These are phyloP conservation scores for Ptychochromis oligacanthus DNA, from an alignment of 2,113 vertebrate genomes.

Conservation along the genomic window DNA sequence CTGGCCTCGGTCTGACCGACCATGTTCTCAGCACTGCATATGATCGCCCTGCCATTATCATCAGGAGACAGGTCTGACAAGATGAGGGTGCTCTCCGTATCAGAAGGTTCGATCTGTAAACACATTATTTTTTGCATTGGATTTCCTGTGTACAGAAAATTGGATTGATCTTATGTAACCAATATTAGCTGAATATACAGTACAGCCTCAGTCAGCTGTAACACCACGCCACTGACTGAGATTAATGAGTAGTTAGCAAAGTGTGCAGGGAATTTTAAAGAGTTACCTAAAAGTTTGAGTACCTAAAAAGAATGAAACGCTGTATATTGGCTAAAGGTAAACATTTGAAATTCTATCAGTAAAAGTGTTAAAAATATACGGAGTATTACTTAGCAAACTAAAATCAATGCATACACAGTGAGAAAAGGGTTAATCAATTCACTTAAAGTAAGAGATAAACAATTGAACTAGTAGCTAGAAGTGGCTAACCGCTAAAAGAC, in stretches of 20 bases:
- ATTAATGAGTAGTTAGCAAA: background rate
- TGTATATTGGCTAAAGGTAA: background rate
- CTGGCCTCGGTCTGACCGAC: conserved; percentile 90
- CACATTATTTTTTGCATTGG: background rate
- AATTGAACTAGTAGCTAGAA: background rate
- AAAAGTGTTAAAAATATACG: background rate
- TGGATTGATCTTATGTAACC: background rate
- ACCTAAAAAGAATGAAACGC: background rate
- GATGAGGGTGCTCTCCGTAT: conserved; percentile 83
- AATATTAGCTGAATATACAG: background rate
- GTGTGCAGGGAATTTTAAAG: background rate
- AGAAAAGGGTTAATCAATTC: too few species aligned
- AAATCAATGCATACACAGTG: background rate
- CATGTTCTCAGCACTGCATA: conserved; percentile 93
- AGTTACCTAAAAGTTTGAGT: background rate
- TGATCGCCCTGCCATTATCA: conserved; percentile 89
- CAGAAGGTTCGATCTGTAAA: conserved; percentile 81
- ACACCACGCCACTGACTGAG: background rate
- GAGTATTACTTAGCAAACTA: background rate
- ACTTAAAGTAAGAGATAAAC: background rate
- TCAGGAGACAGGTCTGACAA: conserved; percentile 89
- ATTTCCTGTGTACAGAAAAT: background rate
- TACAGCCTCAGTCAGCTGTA: background rate
- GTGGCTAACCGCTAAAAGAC: background rate
- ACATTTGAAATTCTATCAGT: background rate